phyloP scores from a whole-genome alignment of 2,113 vertebrate species.

The Phyllostomus discolor region DNA sequence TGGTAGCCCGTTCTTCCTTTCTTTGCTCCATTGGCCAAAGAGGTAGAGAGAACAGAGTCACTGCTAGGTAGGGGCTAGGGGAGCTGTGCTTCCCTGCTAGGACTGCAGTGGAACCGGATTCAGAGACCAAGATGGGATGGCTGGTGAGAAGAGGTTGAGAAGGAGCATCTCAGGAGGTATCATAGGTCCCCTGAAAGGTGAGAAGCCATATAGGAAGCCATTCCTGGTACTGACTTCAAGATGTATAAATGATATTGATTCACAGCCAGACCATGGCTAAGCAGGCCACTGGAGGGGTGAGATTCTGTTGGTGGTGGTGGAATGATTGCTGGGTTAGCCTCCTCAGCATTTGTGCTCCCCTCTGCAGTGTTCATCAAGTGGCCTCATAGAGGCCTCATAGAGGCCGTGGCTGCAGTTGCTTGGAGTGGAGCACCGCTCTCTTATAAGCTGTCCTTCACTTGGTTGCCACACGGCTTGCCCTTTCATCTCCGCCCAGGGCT shows the following conservation, averaged over 20 bases:
- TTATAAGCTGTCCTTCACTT: neutral
- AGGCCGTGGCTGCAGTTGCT: neutral
- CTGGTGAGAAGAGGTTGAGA: neutral
- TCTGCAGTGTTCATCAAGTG: neutral
- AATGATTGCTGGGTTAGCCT: neutral
- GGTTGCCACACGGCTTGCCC: rapidly evolving
- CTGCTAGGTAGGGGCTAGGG: neutral
- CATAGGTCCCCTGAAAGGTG: neutral
- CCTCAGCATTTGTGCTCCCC: too few species aligned
- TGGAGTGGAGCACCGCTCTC: neutral
- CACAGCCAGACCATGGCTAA: neutral
- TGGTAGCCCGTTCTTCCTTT: neutral
- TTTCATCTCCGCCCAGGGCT: neutral
- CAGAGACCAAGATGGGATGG: neutral
- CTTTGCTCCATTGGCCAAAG: neutral
- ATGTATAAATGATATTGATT: neutral
- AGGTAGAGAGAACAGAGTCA: neutral
- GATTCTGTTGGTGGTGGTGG: neutral
- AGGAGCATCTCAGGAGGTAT: neutral
- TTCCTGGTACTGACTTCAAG: neutral
- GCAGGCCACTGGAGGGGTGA: neutral
- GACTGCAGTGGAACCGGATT: neutral
- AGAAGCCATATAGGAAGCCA: neutral
- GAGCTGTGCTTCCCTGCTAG: neutral
- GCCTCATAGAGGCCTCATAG: too few species aligned